Evolutionary conservation across 2,113 vertebrate species (phyloP), one percentile per base, ranked within the genome.

Genomic region (Reinhardtius hippoglossoides): DNA sequence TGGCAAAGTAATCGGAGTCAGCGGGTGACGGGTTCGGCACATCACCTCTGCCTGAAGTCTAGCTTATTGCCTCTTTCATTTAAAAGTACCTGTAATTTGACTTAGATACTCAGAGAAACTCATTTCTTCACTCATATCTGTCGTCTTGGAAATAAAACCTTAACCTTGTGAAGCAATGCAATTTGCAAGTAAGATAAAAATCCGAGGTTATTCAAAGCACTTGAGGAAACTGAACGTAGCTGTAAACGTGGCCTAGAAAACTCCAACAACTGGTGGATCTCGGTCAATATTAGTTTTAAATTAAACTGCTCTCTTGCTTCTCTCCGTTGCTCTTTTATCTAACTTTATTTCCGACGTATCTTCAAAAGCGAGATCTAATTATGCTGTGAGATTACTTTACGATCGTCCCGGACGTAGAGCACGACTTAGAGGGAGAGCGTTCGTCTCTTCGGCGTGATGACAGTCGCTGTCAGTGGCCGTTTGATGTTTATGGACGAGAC

Each of bases 401-500:
- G 84, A 81, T 80, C 24, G 66, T 48, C 71, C 57, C n/a, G 73
- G 16, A 54, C 80, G 81, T n/a, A n/a, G 55, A 70, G 70, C 18
- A 27, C n/a, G 4, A 58, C 16, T 74, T 2, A 18, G 46, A 71
- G 40, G 13, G 42, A 54, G 69, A 64, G 31, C 5, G 24, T 72
- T 82, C 16, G 24, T 73, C 70, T 73, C 61, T 46, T 72, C 6
- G 59, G 56, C n/a, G 44, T 1, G 52, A 63, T 40, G 59, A 63
- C 71, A 31, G 42, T 20, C 2, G 31, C 37, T 68, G 74, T 71
- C 85, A 70, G 74, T 66, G 4, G 2, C 35, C 3, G 9, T 80
- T 80, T 83, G 67, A 88, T 78, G 73, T 83, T 83, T 67, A 69
- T 60, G 86, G 66, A 54, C 6, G 7, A 70, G 71, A 61, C 88